Evolutionary conservation across 2,113 vertebrate genomes (phyloP), one percentile per base, ranked within the genome.

Genomic region (Anser brachyrhynchus): DNA sequence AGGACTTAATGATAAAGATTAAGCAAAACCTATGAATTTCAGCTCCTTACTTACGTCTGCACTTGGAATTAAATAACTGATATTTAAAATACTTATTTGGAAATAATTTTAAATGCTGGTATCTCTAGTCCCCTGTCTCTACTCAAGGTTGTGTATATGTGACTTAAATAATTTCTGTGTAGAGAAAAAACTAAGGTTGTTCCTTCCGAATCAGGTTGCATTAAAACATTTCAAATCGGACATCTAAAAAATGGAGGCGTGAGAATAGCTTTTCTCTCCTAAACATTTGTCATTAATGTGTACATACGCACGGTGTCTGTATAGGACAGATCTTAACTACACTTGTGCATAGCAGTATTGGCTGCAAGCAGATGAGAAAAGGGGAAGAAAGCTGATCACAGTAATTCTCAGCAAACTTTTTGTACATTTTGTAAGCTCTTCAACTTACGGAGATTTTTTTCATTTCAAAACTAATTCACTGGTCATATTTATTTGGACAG

Each of bases 401-500:
- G 19, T 75, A 29, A 54, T 51, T 70, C 43, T 71, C 72, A 74
- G 76, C 41, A 76, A 73, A 69, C 11, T 41, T 89, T 87, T 83
- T 62, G 64, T 82, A 35, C 16, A 54, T 78, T 82, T 66, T 22
- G 8, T 20, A 23, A 64, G 90, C 72, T 73, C n/a, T 91, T 78
- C 43, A 44, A 44, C 16, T 44, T 44, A 44, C 3, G 16, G 43
- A 44, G 43, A 44, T 44, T 92, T 94, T 90, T 92, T 80, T 67
- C 88, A 84, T 73, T 64, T 64, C 37, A 28, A 44, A 71, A 61
- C 39, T 93, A 13, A 69, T 84, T 23, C 43, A 81, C 49, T 86
- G 87, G 28, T 64, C 73, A 90, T 87, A 91, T 95, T 89, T 94
- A 84, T 93, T 94, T 95, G 90, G 82, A 37, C 86, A 93, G 95